These are phyloP conservation scores for Tylochromis polylepis DNA, from an alignment of 2,113 vertebrate species.

Conservation along the genomic window DNA sequence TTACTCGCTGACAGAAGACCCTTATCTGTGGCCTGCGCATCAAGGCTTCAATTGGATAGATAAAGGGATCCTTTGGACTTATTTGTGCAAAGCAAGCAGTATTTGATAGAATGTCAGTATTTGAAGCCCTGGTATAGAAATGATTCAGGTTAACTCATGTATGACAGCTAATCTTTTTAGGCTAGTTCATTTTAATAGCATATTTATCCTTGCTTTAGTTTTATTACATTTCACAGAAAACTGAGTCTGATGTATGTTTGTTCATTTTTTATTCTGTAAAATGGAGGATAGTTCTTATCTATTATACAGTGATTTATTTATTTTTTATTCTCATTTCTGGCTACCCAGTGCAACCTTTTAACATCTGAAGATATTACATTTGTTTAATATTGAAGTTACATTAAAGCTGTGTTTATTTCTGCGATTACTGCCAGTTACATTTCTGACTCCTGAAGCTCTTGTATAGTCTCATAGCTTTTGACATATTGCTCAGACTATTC, in stretches of 20 bases:
- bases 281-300: background rate
- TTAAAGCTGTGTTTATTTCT: background rate
- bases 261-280: background rate
- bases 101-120: background rate
- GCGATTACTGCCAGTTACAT: background rate
- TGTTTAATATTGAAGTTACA: background rate
- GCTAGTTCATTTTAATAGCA: background rate
- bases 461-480: background rate
- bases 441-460: background rate
- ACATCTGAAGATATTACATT: background rate
- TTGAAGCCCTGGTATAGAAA: background rate
- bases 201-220: background rate
- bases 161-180: background rate
- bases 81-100: background rate
- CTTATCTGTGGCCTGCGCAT: background rate
- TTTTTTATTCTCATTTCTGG: background rate
- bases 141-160: background rate
- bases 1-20: background rate
- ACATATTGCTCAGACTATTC: background rate
- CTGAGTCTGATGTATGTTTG: rapidly evolving
- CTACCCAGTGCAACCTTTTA: background rate
- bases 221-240: background rate
- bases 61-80: background rate
- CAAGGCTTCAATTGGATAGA: background rate
- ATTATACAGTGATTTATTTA: background rate